Evolutionary conservation across 2,888 invertebrate genomes (phyloP).

Genomic region (Eueremaeus valkanovi): DNA sequence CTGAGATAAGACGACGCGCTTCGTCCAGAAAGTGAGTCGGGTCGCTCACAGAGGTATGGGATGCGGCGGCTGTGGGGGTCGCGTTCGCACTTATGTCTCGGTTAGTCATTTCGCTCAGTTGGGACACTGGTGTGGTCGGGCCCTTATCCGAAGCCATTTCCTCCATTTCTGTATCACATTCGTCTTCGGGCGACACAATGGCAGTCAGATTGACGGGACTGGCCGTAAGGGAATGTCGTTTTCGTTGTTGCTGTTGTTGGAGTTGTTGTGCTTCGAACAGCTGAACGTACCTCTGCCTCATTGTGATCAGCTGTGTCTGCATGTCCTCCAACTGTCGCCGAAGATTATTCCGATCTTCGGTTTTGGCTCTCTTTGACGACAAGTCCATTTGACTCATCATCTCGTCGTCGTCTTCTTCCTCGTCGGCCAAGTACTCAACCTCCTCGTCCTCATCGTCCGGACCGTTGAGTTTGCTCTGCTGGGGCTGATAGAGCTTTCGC

Average conservation of each 20-base stretch:
- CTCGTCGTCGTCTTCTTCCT: constrained; percentile 61
- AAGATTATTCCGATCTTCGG: constrained; percentile 57
- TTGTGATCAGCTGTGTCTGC: constrained; percentile 43
- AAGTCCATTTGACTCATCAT: constrained; percentile 57
- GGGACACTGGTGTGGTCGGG: constrained; percentile 15
- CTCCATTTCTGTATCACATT: constrained; percentile 31
- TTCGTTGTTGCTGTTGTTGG: not conserved
- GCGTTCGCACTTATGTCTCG: constrained; percentile 44
- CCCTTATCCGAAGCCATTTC: constrained; percentile 29
- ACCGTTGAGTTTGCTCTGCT: constrained; percentile 63
- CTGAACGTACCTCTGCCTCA: constrained; percentile 17
- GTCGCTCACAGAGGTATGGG: constrained; percentile 48
- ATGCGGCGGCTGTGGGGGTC: constrained; percentile 25
- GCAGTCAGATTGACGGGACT: constrained; percentile 27
- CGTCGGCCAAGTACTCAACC: constrained; percentile 59
- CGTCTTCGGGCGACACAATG: not conserved
- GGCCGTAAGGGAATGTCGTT: not conserved
- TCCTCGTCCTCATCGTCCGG: constrained; percentile 47
- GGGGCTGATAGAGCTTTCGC: constrained; percentile 89
- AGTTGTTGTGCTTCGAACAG: constrained; percentile 34
- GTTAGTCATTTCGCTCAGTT: constrained; percentile 11
- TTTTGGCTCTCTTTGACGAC: constrained; percentile 55
- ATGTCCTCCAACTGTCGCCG: constrained; percentile 63
- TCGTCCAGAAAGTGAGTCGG: constrained; percentile 70
- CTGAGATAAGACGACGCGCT: constrained; percentile 71